Percentiles rank a stretch among this genome's conserved stretches.
These are phyloP conservation scores for Danio choprae DNA, from an alignment of 2,797 vertebrate genomes.

Conservation along the genomic window DNA sequence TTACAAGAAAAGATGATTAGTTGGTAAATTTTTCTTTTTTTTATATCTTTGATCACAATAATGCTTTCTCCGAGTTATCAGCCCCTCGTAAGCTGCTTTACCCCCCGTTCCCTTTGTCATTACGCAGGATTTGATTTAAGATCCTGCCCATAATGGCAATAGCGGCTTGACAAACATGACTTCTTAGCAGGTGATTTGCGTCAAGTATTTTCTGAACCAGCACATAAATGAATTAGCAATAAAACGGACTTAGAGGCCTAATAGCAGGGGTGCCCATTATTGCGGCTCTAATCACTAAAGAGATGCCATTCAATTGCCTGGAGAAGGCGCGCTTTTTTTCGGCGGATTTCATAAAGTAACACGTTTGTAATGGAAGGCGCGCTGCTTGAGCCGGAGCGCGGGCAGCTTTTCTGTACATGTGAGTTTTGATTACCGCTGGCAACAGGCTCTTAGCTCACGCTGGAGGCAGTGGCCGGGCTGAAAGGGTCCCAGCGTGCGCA, in stretches of 20 bases:
- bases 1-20: slow-evolving; percentile 79
- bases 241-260: slow-evolving; percentile 94
- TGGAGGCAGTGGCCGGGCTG: slow-evolving; percentile 90
- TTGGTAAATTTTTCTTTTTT: slow-evolving; percentile 70
- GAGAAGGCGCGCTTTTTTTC: slow-evolving; percentile 96
- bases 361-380: slow-evolving; percentile 99
- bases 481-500: slow-evolving; percentile 98
- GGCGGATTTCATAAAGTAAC: slow-evolving; percentile 95
- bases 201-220: slow-evolving; percentile 96
- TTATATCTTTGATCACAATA: slow-evolving; percentile 72
- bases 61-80: slow-evolving; percentile 75
- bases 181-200: slow-evolving; percentile 96
- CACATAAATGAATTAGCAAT: slow-evolving; percentile 99
- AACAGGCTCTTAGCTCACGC: slow-evolving; percentile 96
- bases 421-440: slow-evolving; percentile 98
- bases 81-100: slow-evolving; percentile 79
- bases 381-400: slow-evolving; percentile 96
- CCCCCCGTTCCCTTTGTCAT: slow-evolving; percentile 75
- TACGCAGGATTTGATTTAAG: slow-evolving; percentile 90
- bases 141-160: slow-evolving; percentile 91
- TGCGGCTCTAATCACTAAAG: slow-evolving; percentile 98
- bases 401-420: slow-evolving; percentile 93
- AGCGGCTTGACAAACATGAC: slow-evolving; percentile 96
- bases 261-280: slow-evolving; percentile 98
- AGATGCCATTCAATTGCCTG: slow-evolving; percentile 99